These are phyloP conservation scores for Stratiomys singularior DNA, from an alignment of 2,888 invertebrate genomes.

Conservation along the genomic window DNA sequence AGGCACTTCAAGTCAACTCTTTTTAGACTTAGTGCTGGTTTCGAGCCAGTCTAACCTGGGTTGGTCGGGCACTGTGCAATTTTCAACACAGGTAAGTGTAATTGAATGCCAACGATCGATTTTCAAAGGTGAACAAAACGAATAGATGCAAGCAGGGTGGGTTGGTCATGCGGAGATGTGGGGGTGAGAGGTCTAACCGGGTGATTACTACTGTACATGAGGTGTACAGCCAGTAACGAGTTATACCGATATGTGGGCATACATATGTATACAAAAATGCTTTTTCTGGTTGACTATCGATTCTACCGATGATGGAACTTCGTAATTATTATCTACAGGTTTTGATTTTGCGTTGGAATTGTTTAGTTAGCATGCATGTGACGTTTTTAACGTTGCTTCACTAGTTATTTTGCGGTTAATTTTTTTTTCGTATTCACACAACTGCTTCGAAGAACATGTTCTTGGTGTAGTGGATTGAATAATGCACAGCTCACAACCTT, in stretches of 20 bases:
- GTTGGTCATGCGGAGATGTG: not conserved
- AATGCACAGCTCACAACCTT: slow-evolving; percentile 16
- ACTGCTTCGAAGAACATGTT: slow-evolving; percentile 21
- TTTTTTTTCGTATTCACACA: not conserved
- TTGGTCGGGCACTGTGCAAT: slow-evolving; percentile 24
- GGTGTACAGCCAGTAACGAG: slow-evolving; percentile 3
- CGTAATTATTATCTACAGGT: not conserved
- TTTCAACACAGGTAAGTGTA: slow-evolving; percentile 41
- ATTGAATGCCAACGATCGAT: slow-evolving; percentile 35
- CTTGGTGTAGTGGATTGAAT: slow-evolving; percentile 13
- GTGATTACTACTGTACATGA: not conserved
- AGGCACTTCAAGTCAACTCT: not conserved
- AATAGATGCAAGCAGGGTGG: not conserved
- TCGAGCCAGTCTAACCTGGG: not conserved
- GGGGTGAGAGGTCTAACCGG: not conserved
- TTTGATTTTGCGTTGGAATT: not conserved
- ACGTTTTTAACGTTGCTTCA: not conserved
- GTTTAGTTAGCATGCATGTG: slow-evolving; percentile 26
- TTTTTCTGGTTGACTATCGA: slow-evolving; percentile 18
- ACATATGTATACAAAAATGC: not conserved
- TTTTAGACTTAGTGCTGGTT: not conserved
- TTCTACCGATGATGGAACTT: not conserved
- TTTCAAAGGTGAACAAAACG: slow-evolving; percentile 21
- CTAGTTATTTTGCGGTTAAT: slow-evolving; percentile 24
- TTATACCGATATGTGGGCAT: slow-evolving; percentile 24